Evolutionary conservation across 2,113 vertebrate species (phyloP).

Genomic region (Helogale parvula): DNA sequence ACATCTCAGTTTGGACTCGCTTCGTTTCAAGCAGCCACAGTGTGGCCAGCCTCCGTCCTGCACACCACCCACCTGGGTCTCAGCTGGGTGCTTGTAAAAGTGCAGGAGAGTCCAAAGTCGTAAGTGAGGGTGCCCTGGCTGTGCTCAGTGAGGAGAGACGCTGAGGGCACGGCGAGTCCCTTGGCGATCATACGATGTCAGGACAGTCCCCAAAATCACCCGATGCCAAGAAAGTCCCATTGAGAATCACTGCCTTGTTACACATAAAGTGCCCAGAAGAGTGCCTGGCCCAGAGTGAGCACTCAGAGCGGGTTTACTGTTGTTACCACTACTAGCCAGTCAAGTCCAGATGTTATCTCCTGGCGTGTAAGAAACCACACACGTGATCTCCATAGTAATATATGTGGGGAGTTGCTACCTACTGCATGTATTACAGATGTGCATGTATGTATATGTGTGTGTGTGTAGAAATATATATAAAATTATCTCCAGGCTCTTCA

Average conservation of each 20-base stretch:
- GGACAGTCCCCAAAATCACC: neutral
- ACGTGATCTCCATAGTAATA: neutral
- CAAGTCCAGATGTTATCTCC: neutral
- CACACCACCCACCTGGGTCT: accelerated
- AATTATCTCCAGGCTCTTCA: neutral
- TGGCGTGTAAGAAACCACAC: neutral
- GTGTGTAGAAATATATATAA: neutral
- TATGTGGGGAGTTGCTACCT: neutral
- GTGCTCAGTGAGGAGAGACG: neutral
- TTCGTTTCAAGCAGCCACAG: accelerated
- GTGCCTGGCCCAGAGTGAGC: neutral
- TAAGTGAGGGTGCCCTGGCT: accelerated
- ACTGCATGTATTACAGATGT: neutral
- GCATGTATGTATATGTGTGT: too few species aligned
- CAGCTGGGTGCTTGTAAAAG: neutral
- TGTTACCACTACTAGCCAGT: too few species aligned
- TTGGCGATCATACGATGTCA: neutral
- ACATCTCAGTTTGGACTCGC: neutral
- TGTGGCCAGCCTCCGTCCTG: accelerated
- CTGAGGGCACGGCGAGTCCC: neutral
- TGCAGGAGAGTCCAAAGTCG: neutral
- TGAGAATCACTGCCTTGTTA: neutral
- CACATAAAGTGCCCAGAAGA: neutral
- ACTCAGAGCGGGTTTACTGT: neutral
- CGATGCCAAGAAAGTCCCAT: neutral